These are phyloP conservation scores for Mungos mungo DNA, from an alignment of 2,113 vertebrate genomes.

Conservation along the genomic window DNA sequence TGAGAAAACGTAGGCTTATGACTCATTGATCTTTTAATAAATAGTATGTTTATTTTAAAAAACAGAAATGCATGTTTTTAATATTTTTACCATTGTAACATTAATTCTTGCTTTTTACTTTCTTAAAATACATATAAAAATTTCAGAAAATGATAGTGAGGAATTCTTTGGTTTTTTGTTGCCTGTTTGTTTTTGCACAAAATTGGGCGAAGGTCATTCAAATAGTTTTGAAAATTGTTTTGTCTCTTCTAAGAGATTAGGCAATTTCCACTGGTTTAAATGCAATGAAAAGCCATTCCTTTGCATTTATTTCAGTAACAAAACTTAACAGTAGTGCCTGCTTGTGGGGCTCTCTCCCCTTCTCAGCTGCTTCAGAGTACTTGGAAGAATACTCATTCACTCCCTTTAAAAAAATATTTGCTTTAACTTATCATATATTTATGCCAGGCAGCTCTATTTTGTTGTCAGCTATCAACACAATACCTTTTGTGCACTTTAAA, in stretches of 20 bases:
- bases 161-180: not conserved
- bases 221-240: slow-evolving; percentile 11
- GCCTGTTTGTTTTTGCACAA: not conserved
- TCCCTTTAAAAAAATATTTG: not conserved
- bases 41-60: not conserved
- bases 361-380: not conserved
- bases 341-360: not conserved
- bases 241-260: slow-evolving; percentile 31
- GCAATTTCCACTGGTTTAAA: not conserved
- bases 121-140: not conserved
- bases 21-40: slow-evolving; percentile 30
- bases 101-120: not conserved
- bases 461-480: not conserved
- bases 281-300: not conserved
- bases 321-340: not conserved
- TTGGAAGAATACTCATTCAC: not conserved
- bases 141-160: slow-evolving; percentile 25
- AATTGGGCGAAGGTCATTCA: not conserved
- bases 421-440: not conserved
- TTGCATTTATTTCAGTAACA: not conserved
- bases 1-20: not conserved
- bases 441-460: not conserved
- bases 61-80: not conserved
- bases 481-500: not conserved
- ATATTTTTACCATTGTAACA: not conserved